Percentiles rank a stretch among this genome's conserved stretches.
phyloP scores from a whole-genome alignment of 1,140 invertebrate species.

The Steinernema feltiae region DNA sequence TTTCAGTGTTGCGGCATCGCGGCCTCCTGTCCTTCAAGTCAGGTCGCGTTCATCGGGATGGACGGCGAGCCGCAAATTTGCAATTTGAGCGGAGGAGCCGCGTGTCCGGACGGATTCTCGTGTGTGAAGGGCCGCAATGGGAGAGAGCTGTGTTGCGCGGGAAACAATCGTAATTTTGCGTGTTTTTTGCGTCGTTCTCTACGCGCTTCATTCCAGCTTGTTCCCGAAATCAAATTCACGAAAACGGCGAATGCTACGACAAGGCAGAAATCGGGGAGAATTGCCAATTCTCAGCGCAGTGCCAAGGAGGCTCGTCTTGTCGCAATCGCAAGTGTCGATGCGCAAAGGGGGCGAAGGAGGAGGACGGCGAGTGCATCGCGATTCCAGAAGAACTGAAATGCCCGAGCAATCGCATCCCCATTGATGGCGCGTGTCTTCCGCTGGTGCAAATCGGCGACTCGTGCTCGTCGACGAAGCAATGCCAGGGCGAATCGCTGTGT shows the following conservation, averaged over 20 bases:
- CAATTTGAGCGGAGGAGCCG: constrained; percentile 25
- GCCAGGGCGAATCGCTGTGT: constrained; percentile 18
- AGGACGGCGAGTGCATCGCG: constrained; percentile 25
- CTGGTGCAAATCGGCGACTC: constrained; percentile 24
- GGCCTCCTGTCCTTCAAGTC: constrained; percentile 21
- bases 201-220: constrained; percentile 22
- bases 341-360: constrained; percentile 24
- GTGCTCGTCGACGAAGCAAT: constrained; percentile 22
- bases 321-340: constrained; percentile 22
- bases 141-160: constrained; percentile 33
- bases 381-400: constrained; percentile 13
- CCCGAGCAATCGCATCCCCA: constrained; percentile 14
- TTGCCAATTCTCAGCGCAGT: constrained; percentile 27
- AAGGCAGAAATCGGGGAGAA: constrained; percentile 20
- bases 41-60: constrained; percentile 36
- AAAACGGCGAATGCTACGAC: constrained; percentile 28
- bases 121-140: constrained; percentile 28
- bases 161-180: constrained; percentile 22
- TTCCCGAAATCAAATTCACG: constrained; percentile 25
- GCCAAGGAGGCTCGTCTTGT: constrained; percentile 28
- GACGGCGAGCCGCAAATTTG: constrained; percentile 31
- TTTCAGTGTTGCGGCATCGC: constrained; percentile 39
- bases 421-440: constrained; percentile 17
- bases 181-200: neutral
- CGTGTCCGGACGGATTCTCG: constrained; percentile 33